Evolutionary conservation across 2,797 vertebrate species (phyloP).

Genomic region (Thamnophis elegans): DNA sequence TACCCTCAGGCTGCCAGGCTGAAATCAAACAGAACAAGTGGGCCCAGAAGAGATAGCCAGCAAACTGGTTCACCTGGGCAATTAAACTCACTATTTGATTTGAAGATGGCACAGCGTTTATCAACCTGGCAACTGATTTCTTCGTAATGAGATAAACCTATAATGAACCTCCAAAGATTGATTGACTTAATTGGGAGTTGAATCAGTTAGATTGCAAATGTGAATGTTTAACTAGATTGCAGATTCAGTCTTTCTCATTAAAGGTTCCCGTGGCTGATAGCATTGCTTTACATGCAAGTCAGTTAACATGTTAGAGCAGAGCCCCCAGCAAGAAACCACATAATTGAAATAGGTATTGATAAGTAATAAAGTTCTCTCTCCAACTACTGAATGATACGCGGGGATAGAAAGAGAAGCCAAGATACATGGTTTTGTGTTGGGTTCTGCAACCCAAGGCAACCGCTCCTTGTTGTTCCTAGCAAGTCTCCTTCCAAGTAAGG

Average conservation of each 20-base stretch:
- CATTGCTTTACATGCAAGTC: not conserved
- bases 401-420: not conserved
- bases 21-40: not conserved
- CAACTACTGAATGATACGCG: not conserved
- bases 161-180: not conserved
- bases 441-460: not conserved
- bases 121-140: not conserved
- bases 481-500: not conserved
- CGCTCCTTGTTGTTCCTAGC: not conserved
- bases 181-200: slow-evolving; percentile 5
- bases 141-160: not conserved
- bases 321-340: not conserved
- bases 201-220: slow-evolving; percentile 9
- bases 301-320: not conserved
- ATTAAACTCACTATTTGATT: not conserved
- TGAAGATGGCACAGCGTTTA: not conserved
- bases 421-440: not conserved
- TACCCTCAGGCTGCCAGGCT: not conserved
- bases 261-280: not conserved
- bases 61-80: not conserved
- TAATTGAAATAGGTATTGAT: not conserved
- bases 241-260: not conserved
- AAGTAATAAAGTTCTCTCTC: not conserved
- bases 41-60: not conserved
- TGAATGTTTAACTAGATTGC: slow-evolving; percentile 18